Evolutionary conservation across 2,797 vertebrate genomes (phyloP).

Genomic region (Muraenolepis orangiensis): DNA sequence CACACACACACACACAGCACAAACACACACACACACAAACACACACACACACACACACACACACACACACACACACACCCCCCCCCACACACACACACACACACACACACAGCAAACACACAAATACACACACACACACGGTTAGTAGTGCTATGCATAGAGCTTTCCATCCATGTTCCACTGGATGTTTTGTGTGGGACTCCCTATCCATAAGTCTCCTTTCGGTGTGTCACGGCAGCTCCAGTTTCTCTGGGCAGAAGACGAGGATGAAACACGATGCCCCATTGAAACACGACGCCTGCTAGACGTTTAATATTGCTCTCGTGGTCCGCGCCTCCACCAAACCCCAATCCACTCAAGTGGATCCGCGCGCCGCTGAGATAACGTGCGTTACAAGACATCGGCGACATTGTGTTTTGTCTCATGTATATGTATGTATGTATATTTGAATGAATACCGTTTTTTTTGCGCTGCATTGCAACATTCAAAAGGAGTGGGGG

Average conservation of each 20-base stretch:
- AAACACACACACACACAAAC: too few relatives aligned
- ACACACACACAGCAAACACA: too few relatives aligned
- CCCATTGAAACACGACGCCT: background rate
- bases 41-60: too few relatives aligned
- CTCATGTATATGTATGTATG: background rate
- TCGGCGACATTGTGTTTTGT: background rate
- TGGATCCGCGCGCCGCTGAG: background rate
- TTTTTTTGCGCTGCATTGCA: constrained; percentile 54
- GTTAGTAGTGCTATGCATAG: background rate
- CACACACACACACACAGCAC: too few relatives aligned
- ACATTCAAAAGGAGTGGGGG: too few relatives aligned
- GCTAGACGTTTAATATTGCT: constrained; percentile 11
- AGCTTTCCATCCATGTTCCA: background rate
- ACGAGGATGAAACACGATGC: background rate
- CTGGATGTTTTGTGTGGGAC: background rate
- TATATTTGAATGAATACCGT: background rate
- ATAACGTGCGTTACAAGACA: background rate
- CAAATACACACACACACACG: too few relatives aligned
- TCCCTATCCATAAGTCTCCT: background rate
- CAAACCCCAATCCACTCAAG: background rate
- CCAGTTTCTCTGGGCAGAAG: background rate
- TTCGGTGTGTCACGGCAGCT: background rate
- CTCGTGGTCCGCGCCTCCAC: constrained; percentile 26
- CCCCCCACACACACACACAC: too few relatives aligned
- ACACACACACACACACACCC: too few relatives aligned